phyloP scores from a whole-genome alignment of 53 echinoderm and acorn worm genomes.

The Patiria pectinifera region DNA sequence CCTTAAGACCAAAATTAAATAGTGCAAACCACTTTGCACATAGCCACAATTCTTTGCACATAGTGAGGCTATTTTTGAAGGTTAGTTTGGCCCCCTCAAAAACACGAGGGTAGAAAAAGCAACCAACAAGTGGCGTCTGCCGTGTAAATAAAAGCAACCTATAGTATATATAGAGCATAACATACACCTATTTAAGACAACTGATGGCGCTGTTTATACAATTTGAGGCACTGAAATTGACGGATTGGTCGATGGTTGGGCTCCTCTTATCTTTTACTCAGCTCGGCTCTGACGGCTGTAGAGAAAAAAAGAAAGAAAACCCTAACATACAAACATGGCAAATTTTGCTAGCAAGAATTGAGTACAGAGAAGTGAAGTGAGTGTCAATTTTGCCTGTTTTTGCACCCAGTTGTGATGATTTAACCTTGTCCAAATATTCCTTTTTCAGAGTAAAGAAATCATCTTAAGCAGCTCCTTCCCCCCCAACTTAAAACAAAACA shows the following conservation, averaged over 20 bases:
- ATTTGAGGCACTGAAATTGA: slow-evolving; percentile 54
- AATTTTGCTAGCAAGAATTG: neutral
- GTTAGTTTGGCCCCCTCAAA: neutral
- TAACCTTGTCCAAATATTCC: no score
- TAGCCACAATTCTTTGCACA: no score
- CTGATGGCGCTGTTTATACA: slow-evolving; percentile 42
- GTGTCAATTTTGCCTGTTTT: no score
- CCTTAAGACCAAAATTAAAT: no score
- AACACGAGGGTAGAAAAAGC: neutral
- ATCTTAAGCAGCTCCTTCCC: no score
- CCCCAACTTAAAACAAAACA: no score
- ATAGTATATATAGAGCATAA: slow-evolving; percentile 4
- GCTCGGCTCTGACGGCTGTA: slow-evolving; percentile 84
- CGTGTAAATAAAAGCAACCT: neutral
- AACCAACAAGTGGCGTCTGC: neutral
- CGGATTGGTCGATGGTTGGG: slow-evolving; percentile 29
- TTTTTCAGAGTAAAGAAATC: no score
- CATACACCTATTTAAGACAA: neutral
- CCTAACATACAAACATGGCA: neutral
- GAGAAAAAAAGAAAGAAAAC: slow-evolving; percentile 1
- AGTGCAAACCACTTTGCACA: no score
- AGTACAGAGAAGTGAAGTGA: no score
- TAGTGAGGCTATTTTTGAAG: no score
- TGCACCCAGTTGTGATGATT: no score
- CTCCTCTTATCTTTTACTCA: slow-evolving; percentile 76